Evolutionary conservation across 1,140 invertebrate genomes (phyloP), one percentile per base, ranked within the genome.

Genomic region (Aphelinus certus): DNA sequence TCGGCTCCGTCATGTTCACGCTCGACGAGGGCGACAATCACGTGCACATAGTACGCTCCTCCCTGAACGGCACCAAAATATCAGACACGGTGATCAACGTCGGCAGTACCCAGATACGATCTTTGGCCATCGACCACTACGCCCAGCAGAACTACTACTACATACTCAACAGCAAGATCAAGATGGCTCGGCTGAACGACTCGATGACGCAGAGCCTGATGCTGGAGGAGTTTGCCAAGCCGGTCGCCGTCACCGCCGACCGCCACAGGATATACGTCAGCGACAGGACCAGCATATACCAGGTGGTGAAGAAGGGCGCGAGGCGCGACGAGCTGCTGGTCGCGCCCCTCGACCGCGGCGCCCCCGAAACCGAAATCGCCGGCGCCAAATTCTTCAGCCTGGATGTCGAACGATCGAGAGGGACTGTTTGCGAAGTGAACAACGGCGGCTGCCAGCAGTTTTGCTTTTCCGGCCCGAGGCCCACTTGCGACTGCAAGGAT

Each of bases 371-470:
- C 26, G 26, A 26, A 26, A 26, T 26, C 26, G 26, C 26, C 26
- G 26, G 26, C 26, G 26, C 26, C 26, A 26, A 26, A 48, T 10
- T 63, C 2, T 4, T 63, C 10, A 9, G 48, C 45, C 9, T 60
- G 42, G 7, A 4, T 45, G 26, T 26, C 45, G 7, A 6, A n/a
- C 7, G 2, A 1, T 49, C 26, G n/a, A 10, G 63, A 65, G 43
- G 1, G 42, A 65, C 26, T 53, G 4, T 48, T 0, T 65, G 63
- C 49, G 1, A 1, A 1, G 6, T 49, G 2, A 7, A 42, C 7
- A 65, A 65, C 26, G 48, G 48, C 2, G 63, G 63, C 47, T 65
- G 63, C 26, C 47, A 51, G 5, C 47, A 53, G 7, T 65, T 65
- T 7, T 65, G 63, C 26, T 65, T 49, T 26, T 3, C 48, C 51